These are phyloP conservation scores for Gonocerus acuteangulatus DNA, from an alignment of 2,888 invertebrate species.

Conservation along the genomic window DNA sequence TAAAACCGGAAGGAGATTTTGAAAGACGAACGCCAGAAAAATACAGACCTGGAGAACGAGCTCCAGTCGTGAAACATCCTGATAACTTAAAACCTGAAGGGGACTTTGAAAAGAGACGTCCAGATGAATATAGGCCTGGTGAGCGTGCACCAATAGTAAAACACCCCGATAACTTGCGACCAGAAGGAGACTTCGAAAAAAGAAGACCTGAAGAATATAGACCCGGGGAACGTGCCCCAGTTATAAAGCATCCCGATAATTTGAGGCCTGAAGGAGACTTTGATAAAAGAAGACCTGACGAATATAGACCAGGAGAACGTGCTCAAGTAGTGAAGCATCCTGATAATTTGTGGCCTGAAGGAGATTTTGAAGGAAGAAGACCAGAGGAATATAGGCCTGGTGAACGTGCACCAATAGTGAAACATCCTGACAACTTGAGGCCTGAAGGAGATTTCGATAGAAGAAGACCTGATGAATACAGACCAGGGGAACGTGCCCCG, in stretches of 20 bases:
- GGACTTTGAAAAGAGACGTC: conserved; percentile 43
- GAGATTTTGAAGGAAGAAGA: conserved; percentile 44
- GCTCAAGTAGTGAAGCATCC: conserved; percentile 43
- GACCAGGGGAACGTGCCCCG: conserved; percentile 44
- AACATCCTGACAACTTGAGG: conserved; percentile 43
- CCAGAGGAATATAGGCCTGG: conserved; percentile 42
- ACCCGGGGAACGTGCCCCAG: conserved; percentile 46
- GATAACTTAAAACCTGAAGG: conserved; percentile 49
- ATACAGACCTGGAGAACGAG: conserved; percentile 45
- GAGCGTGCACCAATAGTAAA: conserved; percentile 40
- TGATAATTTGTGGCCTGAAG: conserved; percentile 59
- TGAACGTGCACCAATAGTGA: conserved; percentile 42
- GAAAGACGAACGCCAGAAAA: conserved; percentile 42
- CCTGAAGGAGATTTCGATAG: conserved; percentile 44
- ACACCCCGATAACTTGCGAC: conserved; percentile 41
- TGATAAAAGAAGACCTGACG: conserved; percentile 42
- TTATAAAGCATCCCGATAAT: conserved; percentile 44
- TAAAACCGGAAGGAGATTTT: conserved; percentile 53
- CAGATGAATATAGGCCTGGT: conserved; percentile 42
- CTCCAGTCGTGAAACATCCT: conserved; percentile 43
- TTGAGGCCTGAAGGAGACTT: conserved; percentile 51
- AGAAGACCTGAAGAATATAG: conserved; percentile 43
- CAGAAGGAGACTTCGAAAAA: conserved; percentile 45
- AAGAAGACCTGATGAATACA: conserved; percentile 42
- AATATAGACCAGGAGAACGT: conserved; percentile 46